Evolutionary conservation across 2,797 vertebrate species (phyloP).

Genomic region (Acrossocheilus wenchowensis): DNA sequence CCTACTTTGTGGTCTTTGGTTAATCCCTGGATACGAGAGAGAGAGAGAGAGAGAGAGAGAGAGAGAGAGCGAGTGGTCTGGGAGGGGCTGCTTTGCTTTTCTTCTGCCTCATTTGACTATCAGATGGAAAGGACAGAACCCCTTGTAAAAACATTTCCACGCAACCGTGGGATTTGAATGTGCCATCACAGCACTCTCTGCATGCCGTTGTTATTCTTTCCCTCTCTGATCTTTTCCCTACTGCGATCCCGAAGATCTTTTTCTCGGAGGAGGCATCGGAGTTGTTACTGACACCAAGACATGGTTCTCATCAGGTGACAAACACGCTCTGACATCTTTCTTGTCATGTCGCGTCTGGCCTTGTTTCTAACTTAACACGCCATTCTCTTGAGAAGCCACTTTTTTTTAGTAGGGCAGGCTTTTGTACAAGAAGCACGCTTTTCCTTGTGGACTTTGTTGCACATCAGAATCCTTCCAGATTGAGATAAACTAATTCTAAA

Average conservation of each 20-base stretch:
- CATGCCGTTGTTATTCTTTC: constrained; percentile 42
- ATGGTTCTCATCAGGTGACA: constrained; percentile 64
- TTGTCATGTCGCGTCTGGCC: constrained; percentile 32
- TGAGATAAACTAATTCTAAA: constrained; percentile 58
- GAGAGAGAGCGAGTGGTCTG: constrained; percentile 29
- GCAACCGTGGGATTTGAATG: constrained; percentile 76
- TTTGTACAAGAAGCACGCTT: constrained; percentile 30
- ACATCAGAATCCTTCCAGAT: constrained; percentile 48
- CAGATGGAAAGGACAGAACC: constrained; percentile 78
- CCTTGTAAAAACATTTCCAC: constrained; percentile 60
- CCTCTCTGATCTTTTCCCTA: constrained; percentile 42
- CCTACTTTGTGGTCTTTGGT: constrained; percentile 83
- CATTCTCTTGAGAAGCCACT: constrained; percentile 30
- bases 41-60: constrained; percentile 23
- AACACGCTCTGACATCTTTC: constrained; percentile 42
- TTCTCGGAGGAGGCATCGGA: constrained; percentile 28
- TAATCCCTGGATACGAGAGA: constrained; percentile 71
- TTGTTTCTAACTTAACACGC: constrained; percentile 39
- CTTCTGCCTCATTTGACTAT: constrained; percentile 78
- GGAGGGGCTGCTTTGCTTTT: constrained; percentile 46
- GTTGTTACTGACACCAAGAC: constrained; percentile 60
- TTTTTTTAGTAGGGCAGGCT: constrained; percentile 46
- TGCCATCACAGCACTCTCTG: constrained; percentile 73
- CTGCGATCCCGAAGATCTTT: constrained; percentile 14
- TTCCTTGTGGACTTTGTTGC: constrained; percentile 52